These are phyloP conservation scores for Thymelicus lineola DNA, from an alignment of 2,888 invertebrate species.

Conservation along the genomic window DNA sequence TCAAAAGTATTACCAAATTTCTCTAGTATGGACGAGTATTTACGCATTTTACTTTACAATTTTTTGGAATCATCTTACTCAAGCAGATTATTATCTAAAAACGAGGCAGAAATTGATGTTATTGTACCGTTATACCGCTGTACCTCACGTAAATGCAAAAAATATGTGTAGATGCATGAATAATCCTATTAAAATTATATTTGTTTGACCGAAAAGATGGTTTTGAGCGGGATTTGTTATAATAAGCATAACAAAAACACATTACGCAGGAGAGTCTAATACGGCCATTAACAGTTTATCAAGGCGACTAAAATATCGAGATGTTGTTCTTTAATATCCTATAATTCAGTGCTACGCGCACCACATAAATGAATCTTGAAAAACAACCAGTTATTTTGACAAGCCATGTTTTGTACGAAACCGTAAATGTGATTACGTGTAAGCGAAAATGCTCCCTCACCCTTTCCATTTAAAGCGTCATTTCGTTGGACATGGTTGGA, in stretches of 20 bases:
- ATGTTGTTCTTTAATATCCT: constrained; percentile 71
- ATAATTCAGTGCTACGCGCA: constrained; percentile 72
- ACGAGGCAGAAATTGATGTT: no score
- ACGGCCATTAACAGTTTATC: constrained; percentile 70
- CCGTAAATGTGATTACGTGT: constrained; percentile 57
- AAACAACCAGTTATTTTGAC: constrained; percentile 83
- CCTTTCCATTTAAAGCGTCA: constrained; percentile 50
- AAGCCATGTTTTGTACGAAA: constrained; percentile 58
- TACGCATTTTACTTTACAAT: no score
- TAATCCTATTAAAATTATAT: background rate
- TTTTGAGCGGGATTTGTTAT: constrained; percentile 28
- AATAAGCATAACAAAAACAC: constrained; percentile 46
- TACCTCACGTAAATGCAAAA: no score
- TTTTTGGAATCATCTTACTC: no score
- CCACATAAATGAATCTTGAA: constrained; percentile 79
- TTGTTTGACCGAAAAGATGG: constrained; percentile 5
- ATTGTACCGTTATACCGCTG: no score
- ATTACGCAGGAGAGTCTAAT: constrained; percentile 52
- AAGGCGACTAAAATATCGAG: constrained; percentile 70
- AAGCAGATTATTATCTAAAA: no score
- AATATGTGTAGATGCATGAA: background rate
- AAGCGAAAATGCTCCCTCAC: constrained; percentile 52
- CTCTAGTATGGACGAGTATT: no score
- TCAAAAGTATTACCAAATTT: no score
- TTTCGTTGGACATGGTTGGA: constrained; percentile 44